Percentiles rank a stretch among this genome's conserved stretches.
phyloP scores from a whole-genome alignment of 1,140 invertebrate species.

The roundworm (Caenorhabditis elegans) region WBcel235 BX284602.5:6158501-6159000 shows the following conservation, averaged over 20 bases:
- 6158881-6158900: too few relatives aligned
- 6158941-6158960: constrained; percentile 90
- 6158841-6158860: constrained; percentile 66
- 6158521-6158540: constrained; percentile 65
- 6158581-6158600: too few relatives aligned
- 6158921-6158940: not conserved
- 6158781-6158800: constrained; percentile 58
- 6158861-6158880: not conserved
- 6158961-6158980: constrained; percentile 90
- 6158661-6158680: too few relatives aligned
- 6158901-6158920: not conserved
- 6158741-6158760: constrained; percentile 65
- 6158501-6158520: constrained; percentile 65
- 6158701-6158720: constrained; percentile 44
- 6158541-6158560: constrained; percentile 64
- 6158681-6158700: too few relatives aligned
- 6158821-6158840: constrained; percentile 62
- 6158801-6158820: constrained; percentile 56
- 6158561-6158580: constrained; percentile 63
- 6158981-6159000: constrained; percentile 95
- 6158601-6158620: too few relatives aligned
- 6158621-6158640: too few relatives aligned
- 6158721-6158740: constrained; percentile 56
- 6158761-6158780: constrained; percentile 60
- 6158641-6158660: too few relatives aligned